Evolutionary conservation across 2,113 vertebrate species (phyloP).

Genomic region (Fregata magnificens): DNA sequence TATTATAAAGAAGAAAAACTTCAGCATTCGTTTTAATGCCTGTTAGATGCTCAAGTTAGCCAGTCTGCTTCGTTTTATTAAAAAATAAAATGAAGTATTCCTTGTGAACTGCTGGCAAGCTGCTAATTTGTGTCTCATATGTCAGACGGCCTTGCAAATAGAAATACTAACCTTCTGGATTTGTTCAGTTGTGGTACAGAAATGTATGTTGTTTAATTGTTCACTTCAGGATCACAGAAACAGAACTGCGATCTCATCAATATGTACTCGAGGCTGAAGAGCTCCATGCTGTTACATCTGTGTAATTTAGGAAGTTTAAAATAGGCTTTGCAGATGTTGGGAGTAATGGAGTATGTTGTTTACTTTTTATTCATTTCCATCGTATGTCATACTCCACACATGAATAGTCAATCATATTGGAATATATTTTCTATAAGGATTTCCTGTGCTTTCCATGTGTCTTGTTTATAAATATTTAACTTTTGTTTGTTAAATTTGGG

Average conservation of each 20-base stretch:
- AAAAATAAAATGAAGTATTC: background rate
- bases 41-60: background rate
- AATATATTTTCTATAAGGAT: background rate
- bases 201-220: constrained; percentile 24
- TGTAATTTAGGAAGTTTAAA: constrained; percentile 59
- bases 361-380: constrained; percentile 50
- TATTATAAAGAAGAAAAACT: background rate
- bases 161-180: background rate
- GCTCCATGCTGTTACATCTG: constrained; percentile 53
- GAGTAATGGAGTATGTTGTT: constrained; percentile 33
- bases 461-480: constrained; percentile 77
- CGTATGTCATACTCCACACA: background rate
- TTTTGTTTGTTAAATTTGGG: constrained; percentile 48
- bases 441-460: constrained; percentile 34
- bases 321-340: constrained; percentile 60
- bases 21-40: background rate
- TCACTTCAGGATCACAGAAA: constrained; percentile 38
- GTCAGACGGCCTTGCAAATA: background rate
- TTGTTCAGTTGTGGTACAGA: background rate
- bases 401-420: constrained; percentile 15
- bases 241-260: background rate
- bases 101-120: background rate
- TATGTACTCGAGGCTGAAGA: constrained; percentile 27
- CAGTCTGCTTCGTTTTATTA: background rate
- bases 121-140: background rate